Evolutionary conservation across 2,888 invertebrate species (phyloP).

Genomic region (Drosophila prolongata): DNA sequence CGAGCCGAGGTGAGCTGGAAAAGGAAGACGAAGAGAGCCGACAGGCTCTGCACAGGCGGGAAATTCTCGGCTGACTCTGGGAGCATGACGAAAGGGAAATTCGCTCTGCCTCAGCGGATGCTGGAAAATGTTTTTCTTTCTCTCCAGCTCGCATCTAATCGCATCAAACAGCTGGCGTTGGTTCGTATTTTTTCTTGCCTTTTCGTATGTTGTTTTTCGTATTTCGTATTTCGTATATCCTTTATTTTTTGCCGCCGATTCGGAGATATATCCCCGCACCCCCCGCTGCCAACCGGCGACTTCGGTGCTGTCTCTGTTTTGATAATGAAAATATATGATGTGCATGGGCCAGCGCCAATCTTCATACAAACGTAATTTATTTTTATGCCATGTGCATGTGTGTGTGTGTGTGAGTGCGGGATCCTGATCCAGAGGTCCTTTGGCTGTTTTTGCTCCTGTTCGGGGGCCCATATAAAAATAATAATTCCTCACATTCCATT

Average conservation of each 20-base stretch:
- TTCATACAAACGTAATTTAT: constrained; percentile 81
- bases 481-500: constrained; percentile 78
- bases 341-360: constrained; percentile 74
- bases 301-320: constrained; percentile 68
- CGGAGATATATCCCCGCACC: constrained; percentile 20
- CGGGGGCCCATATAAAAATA: constrained; percentile 63
- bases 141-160: constrained; percentile 47
- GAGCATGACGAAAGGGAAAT: constrained; percentile 36
- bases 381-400: constrained; percentile 58
- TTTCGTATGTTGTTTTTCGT: constrained; percentile 15
- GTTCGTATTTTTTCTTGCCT: constrained; percentile 26
- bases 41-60: constrained; percentile 33
- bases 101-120: constrained; percentile 38
- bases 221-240: constrained; percentile 14
- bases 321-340: constrained; percentile 82
- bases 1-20: constrained; percentile 20
- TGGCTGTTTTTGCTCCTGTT: constrained; percentile 5
- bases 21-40: constrained; percentile 27
- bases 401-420: constrained; percentile 20
- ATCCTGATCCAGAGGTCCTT: constrained; percentile 16
- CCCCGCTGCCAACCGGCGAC: constrained; percentile 27
- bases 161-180: constrained; percentile 72
- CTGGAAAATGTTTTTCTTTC: constrained; percentile 24
- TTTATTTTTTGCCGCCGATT: constrained; percentile 54
- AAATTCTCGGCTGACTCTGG: constrained; percentile 5